Percentiles rank a stretch among this genome's conserved stretches.
Evolutionary conservation across 1,140 invertebrate species (phyloP).

Genomic region (Drosophila novamexicana): DNA sequence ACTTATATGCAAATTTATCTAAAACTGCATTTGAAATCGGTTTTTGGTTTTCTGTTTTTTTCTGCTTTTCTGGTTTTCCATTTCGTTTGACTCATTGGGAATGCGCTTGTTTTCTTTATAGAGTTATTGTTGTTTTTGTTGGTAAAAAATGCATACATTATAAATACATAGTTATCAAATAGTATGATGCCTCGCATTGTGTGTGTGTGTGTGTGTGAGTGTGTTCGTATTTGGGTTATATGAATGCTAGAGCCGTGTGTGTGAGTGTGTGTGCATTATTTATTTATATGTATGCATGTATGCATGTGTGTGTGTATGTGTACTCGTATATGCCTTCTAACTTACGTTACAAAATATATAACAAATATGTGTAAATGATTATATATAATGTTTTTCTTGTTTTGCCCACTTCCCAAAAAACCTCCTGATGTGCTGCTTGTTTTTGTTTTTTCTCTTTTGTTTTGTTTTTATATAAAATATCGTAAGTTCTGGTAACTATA

Average conservation of each 20-base stretch:
- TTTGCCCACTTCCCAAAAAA: constrained; percentile 20
- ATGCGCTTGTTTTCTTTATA: constrained; percentile 25
- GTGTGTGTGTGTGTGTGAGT: constrained; percentile 26
- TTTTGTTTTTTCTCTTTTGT: constrained; percentile 22
- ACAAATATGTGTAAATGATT: constrained; percentile 77
- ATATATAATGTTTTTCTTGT: constrained; percentile 33
- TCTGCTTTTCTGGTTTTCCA: constrained; percentile 42
- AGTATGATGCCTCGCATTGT: constrained; percentile 49
- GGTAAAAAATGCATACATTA: constrained; percentile 83
- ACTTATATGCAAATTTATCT: constrained; percentile 78
- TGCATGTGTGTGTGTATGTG: constrained; percentile 49
- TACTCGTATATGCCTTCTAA: constrained; percentile 69
- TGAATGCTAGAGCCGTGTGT: constrained; percentile 21
- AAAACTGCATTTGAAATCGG: constrained; percentile 68
- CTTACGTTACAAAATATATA: constrained; percentile 82
- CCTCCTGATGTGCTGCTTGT: constrained; percentile 42
- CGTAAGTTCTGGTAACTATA: constrained; percentile 25
- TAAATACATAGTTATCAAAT: constrained; percentile 84
- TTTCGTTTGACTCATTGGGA: constrained; percentile 52
- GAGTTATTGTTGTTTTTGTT: constrained; percentile 44
- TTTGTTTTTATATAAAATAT: constrained; percentile 59
- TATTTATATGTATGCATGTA: constrained; percentile 14
- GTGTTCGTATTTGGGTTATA: constrained; percentile 25
- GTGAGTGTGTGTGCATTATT: constrained; percentile 35
- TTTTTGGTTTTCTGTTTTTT: constrained; percentile 33